Conservation (phyloP, 2,888 invertebrate genomes). For the Minunthozetes semirufus region DNA sequence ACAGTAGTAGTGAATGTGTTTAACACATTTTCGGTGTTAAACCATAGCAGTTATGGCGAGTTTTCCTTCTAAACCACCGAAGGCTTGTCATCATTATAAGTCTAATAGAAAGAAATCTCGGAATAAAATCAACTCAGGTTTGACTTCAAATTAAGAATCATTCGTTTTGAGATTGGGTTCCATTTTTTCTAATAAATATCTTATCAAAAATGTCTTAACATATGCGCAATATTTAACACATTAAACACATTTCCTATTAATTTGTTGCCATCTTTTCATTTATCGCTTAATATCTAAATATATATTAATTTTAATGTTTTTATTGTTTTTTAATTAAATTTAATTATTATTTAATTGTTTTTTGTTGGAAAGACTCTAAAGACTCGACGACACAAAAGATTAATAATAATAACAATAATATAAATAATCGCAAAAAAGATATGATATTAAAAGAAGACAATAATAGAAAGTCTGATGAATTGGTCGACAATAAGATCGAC, state of each 20-base stretch:
- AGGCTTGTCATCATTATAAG: not conserved
- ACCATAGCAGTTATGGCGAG: not conserved
- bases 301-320: not conserved
- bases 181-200: not conserved
- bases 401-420: conserved; percentile 6
- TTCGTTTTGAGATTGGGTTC: not conserved
- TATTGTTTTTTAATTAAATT: not conserved
- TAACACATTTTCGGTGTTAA: not conserved
- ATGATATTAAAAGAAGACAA: not conserved
- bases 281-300: not conserved
- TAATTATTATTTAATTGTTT: not conserved
- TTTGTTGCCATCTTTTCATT: not conserved
- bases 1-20: not conserved
- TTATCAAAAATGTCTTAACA: conserved; percentile 1
- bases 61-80: conserved; percentile 6
- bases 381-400: not conserved
- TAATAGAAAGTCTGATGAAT: not conserved
- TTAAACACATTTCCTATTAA: not conserved
- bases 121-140: conserved; percentile 4
- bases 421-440: not conserved
- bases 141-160: not conserved
- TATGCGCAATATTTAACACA: not conserved
- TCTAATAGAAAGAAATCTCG: conserved; percentile 11
- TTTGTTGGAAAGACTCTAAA: not conserved
- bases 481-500: not conserved